Conservation (phyloP, 1,140 invertebrate species). For the Drosophila lacertosa region DNA sequence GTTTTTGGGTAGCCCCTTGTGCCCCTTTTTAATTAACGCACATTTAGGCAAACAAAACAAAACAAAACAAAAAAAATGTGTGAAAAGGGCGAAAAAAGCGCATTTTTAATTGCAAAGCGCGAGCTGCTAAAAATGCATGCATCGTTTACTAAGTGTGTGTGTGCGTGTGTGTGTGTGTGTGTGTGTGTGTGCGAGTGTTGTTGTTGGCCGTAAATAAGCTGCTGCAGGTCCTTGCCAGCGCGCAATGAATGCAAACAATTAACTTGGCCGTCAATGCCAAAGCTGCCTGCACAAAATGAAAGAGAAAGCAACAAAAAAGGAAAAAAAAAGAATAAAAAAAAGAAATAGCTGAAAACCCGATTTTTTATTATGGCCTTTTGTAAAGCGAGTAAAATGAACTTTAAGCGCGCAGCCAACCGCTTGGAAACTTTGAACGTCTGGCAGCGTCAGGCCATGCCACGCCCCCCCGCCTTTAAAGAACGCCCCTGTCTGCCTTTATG, state of each 20-base stretch:
- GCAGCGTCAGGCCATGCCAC: slow-evolving; percentile 25
- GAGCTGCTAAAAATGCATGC: slow-evolving; percentile 21
- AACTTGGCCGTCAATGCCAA: slow-evolving; percentile 59
- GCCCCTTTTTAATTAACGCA: slow-evolving; percentile 66
- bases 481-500: not conserved
- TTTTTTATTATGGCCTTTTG: slow-evolving; percentile 64
- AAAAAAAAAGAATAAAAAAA: too few relatives aligned
- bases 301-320: slow-evolving; percentile 33
- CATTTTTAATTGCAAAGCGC: slow-evolving; percentile 59
- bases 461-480: too few relatives aligned
- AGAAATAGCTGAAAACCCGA: too few relatives aligned
- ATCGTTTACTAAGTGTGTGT: slow-evolving; percentile 7
- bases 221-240: slow-evolving; percentile 37
- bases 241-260: slow-evolving; percentile 70
- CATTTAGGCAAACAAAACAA: slow-evolving; percentile 74
- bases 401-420: slow-evolving; percentile 67
- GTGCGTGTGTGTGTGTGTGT: slow-evolving; percentile 8
- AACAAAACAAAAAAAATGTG: too few relatives aligned
- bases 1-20: not conserved
- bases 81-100: slow-evolving; percentile 27
- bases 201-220: slow-evolving; percentile 61
- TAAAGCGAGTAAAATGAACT: slow-evolving; percentile 60
- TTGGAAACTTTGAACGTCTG: slow-evolving; percentile 73
- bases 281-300: slow-evolving; percentile 21
- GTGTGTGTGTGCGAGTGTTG: slow-evolving; percentile 14